Percentiles rank a stretch among this genome's conserved stretches.
These are phyloP conservation scores for Polypterus bichir DNA, from an alignment of 2,113 vertebrate species.

Conservation along the genomic window DNA sequence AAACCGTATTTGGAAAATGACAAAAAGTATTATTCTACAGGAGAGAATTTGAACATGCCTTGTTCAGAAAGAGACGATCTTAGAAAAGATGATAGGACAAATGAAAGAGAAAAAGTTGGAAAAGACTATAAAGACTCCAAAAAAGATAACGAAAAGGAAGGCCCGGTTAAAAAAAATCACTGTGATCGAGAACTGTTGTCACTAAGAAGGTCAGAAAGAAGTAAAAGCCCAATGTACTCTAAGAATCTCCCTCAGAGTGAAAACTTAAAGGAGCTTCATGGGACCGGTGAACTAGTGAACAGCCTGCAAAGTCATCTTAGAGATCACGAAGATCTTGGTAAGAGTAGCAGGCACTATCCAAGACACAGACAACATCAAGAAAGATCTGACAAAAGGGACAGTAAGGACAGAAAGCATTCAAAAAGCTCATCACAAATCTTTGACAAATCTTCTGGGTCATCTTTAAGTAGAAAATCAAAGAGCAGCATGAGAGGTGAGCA, in stretches of 20 bases:
- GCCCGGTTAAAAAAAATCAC: slow-evolving; percentile 29
- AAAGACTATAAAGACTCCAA: slow-evolving; percentile 40
- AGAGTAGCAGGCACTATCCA: slow-evolving; percentile 10
- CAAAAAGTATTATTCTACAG: slow-evolving; percentile 1
- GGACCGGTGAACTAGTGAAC: not conserved
- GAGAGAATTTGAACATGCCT: no score
- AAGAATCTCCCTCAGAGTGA: slow-evolving; percentile 22
- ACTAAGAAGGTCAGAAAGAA: slow-evolving; percentile 37
- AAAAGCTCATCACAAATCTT: slow-evolving; percentile 15
- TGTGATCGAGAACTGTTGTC: slow-evolving; percentile 38
- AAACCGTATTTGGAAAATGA: slow-evolving; percentile 23
- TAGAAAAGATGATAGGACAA: slow-evolving; percentile 15
- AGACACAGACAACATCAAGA: slow-evolving; percentile 18
- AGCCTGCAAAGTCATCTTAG: slow-evolving; percentile 10
- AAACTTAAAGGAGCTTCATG: not conserved
- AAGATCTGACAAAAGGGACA: slow-evolving; percentile 3
- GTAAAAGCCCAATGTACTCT: slow-evolving; percentile 32
- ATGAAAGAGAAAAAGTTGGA: slow-evolving; percentile 24
- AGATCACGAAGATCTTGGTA: not conserved
- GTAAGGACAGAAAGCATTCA: slow-evolving; percentile 22
- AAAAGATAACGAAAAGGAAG: slow-evolving; percentile 41
- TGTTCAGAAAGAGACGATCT: slow-evolving; percentile 1
- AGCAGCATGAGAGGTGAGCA: slow-evolving; percentile 24
- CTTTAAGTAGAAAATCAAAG: slow-evolving; percentile 23
- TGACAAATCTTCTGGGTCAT: slow-evolving; percentile 8